These are phyloP conservation scores for Microhierax caerulescens DNA, from an alignment of 2,797 vertebrate genomes.

Conservation along the genomic window DNA sequence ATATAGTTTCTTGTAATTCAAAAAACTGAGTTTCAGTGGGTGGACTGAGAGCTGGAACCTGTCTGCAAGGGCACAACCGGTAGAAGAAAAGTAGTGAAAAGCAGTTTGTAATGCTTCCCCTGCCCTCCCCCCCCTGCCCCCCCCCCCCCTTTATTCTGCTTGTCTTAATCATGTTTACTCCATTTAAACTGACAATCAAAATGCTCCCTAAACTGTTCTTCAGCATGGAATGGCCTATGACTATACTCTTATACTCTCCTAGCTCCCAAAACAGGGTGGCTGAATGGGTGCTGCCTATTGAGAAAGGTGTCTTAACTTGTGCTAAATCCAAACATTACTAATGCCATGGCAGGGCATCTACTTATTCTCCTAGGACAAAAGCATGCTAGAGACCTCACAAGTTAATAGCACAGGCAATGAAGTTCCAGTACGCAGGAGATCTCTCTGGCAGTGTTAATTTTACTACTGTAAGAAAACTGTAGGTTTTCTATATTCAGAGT, in stretches of 20 bases:
- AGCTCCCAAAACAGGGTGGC: not conserved
- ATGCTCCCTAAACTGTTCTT: not conserved
- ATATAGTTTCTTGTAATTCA: not conserved
- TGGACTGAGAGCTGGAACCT: not conserved
- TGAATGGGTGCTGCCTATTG: not conserved
- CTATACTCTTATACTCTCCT: not conserved
- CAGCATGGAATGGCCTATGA: not conserved
- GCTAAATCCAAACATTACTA: not conserved
- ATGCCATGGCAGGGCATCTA: not conserved
- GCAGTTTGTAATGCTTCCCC: not conserved
- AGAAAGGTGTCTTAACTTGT: not conserved
- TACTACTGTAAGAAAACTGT: not conserved
- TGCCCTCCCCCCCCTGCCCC: rapidly evolving
- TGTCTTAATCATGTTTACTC: not conserved
- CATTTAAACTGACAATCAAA: not conserved
- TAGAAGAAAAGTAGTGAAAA: not conserved
- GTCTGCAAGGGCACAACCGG: not conserved
- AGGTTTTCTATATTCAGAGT: not conserved
- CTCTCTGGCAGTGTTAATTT: not conserved
- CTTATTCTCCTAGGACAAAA: not conserved
- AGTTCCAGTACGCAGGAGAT: not conserved
- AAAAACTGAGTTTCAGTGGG: not conserved
- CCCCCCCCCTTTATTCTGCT: not conserved
- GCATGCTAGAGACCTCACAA: not conserved
- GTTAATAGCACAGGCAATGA: not conserved